These are phyloP conservation scores for Notolepis coatsorum DNA, from an alignment of 2,797 vertebrate genomes.

Conservation along the genomic window DNA sequence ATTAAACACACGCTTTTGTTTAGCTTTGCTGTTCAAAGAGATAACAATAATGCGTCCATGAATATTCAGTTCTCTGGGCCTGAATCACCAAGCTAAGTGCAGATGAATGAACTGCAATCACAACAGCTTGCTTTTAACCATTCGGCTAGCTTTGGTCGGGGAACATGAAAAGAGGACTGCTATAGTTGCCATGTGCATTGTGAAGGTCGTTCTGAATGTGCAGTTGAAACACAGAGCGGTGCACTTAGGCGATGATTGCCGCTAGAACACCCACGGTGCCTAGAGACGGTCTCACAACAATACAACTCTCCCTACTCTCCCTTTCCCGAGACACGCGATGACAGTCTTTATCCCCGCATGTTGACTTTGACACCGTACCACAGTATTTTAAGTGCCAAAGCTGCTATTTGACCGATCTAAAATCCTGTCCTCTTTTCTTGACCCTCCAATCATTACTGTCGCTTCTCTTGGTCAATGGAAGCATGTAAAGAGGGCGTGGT, in stretches of 20 bases:
- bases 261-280: conserved; percentile 5
- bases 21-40: conserved; percentile 9
- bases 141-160: background rate
- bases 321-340: background rate
- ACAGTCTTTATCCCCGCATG: conserved; percentile 28
- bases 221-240: background rate
- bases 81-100: background rate
- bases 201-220: background rate
- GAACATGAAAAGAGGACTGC: background rate
- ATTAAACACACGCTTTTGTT: conserved; percentile 22
- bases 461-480: too few relatives aligned
- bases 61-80: background rate
- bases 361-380: conserved; percentile 41
- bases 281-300: conserved; percentile 12
- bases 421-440: too few relatives aligned
- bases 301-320: conserved; percentile 6
- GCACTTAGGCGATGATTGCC: background rate
- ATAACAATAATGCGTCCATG: background rate
- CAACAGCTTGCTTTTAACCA: background rate
- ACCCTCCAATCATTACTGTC: too few relatives aligned
- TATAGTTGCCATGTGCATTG: background rate
- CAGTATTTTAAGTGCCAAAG: conserved; percentile 18
- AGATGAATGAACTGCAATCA: conserved; percentile 4
- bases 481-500: too few relatives aligned
- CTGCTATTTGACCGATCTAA: too few relatives aligned